Evolutionary conservation across 2,888 invertebrate genomes (phyloP), one percentile per base, ranked within the genome.

Genomic region (Frankliniella intonsa): DNA sequence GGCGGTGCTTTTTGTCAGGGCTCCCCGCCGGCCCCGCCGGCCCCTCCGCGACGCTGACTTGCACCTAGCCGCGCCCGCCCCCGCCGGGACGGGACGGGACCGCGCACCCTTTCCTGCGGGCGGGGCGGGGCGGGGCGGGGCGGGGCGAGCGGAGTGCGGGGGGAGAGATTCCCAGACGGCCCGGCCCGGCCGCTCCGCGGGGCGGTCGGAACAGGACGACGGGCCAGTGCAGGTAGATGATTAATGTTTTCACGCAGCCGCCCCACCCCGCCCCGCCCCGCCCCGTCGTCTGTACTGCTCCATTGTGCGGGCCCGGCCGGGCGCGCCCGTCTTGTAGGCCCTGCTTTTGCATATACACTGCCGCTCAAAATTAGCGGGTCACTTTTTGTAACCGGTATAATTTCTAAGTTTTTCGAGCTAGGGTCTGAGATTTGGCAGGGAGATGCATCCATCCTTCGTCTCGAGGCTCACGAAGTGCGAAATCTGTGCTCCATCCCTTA

Each of bases 231-330:
- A 76, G 69, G 69, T 76, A 76, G 69, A 76, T 76, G 69, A 76
- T 76, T 76, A 76, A 76, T 76, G 69, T 76, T 76, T 76, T 76
- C 69, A 76, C 69, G 12, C 69, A 76, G 25, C 69, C 25, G 38
- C 38, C n/a, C n/a, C n/a, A n/a, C n/a, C n/a, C 55, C 19, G 12
- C 55, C 12, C 12, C 51, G 12, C 55, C 55, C 19, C 55, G 14
- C 19, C 10, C 55, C 55, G 19, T 62, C 62, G 62, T 62, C 62
- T 17, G 17, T 22, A 25, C 69, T 76, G 22, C 69, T 22, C 55
- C 14, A 76, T 76, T 76, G 69, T 76, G 69, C 69, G 12, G 11
- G 9, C 69, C 69, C 55, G 55, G 55, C 55, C 55, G 17, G 55
- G 55, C 62, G 19, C 62, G 62, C 19, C 62, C 22, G 12, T 22